phyloP scores from a whole-genome alignment of 2,113 vertebrate genomes.

The Heptranchias perlo region DNA sequence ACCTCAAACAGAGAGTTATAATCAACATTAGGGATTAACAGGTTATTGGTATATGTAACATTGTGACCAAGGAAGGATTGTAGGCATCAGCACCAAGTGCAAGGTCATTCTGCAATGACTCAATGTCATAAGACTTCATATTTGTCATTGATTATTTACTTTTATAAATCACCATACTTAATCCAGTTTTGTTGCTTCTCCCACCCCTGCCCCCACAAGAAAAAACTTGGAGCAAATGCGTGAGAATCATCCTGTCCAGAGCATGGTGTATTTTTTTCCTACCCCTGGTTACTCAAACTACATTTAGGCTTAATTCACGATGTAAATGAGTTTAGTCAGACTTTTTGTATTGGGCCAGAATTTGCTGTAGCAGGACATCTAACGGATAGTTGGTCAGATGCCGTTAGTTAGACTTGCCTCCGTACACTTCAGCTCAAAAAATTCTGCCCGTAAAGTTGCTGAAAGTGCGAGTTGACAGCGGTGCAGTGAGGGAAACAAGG shows the following conservation, averaged over 20 bases:
- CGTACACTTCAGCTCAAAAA: too few relatives aligned
- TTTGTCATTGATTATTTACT: neutral
- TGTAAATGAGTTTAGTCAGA: neutral
- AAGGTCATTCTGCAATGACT: neutral
- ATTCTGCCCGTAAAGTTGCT: too few relatives aligned
- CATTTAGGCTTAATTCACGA: neutral
- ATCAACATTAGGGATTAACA: conserved; percentile 1
- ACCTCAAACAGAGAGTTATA: neutral
- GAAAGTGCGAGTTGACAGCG: too few relatives aligned
- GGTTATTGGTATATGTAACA: neutral
- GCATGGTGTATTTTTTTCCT: neutral
- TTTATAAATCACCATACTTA: neutral
- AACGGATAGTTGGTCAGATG: too few relatives aligned
- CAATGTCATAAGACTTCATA: neutral
- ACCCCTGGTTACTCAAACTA: neutral
- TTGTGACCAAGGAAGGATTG: neutral
- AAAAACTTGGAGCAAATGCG: neutral
- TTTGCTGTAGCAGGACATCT: too few relatives aligned
- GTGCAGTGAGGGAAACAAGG: too few relatives aligned
- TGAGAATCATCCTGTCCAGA: neutral
- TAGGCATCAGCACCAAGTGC: neutral
- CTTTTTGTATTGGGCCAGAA: neutral
- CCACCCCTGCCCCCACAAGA: neutral
- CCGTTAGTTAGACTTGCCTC: too few relatives aligned
- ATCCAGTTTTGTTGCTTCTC: neutral